Conservation (phyloP, 2,113 vertebrate species). For the Syngnathus scovelli region DNA sequence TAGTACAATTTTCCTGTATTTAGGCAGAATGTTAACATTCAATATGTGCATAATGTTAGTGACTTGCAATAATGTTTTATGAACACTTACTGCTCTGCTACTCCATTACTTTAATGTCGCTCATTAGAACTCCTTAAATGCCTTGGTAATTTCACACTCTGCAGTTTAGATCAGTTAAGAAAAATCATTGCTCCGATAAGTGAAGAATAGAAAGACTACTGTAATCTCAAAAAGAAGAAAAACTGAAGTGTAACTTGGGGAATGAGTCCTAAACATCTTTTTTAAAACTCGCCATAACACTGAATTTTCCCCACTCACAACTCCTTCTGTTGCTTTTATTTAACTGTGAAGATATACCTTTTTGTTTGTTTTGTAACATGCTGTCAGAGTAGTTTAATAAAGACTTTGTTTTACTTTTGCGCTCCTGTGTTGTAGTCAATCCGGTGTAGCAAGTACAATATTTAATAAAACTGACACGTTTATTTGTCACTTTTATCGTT, state of each 20-base stretch:
- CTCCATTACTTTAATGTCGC: too few relatives aligned
- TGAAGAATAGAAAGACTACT: background rate
- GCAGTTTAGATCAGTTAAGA: constrained; percentile 29
- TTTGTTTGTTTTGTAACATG: constrained; percentile 49
- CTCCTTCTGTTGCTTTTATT: constrained; percentile 57
- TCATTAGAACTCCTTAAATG: background rate
- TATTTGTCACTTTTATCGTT: too few relatives aligned
- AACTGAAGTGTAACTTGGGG: background rate
- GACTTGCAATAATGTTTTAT: too few relatives aligned
- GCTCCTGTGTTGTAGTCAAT: background rate
- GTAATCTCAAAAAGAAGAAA: background rate
- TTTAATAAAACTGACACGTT: background rate
- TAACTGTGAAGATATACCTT: constrained; percentile 58
- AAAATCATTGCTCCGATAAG: constrained; percentile 6
- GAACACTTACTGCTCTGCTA: too few relatives aligned
- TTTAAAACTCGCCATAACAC: constrained; percentile 13
- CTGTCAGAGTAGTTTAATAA: constrained; percentile 54
- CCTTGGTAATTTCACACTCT: constrained; percentile 1
- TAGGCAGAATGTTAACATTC: too few relatives aligned
- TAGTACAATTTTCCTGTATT: too few relatives aligned
- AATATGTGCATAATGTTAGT: too few relatives aligned
- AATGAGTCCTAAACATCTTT: background rate
- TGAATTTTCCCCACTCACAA: constrained; percentile 24
- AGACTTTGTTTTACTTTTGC: constrained; percentile 41
- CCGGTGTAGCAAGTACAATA: background rate